phyloP scores from a whole-genome alignment of 2,113 vertebrate species.

The Acrocephalus arundinaceus region DNA sequence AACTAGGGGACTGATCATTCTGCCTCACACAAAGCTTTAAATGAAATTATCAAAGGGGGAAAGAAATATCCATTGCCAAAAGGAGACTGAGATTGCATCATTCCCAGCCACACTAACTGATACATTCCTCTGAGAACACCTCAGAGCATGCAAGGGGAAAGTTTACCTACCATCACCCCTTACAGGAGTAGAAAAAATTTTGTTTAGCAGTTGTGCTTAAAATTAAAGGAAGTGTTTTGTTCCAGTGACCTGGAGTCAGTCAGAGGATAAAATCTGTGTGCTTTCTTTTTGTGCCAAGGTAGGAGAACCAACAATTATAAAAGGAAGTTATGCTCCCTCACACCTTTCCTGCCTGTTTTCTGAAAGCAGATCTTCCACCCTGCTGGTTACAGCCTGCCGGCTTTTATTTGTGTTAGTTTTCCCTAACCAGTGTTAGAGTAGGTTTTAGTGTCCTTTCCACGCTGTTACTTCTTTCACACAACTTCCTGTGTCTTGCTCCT shows the following conservation, averaged over 20 bases:
- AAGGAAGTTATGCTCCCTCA: conserved; percentile 53
- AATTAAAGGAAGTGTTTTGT: conserved; percentile 43
- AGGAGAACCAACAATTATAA: conserved; percentile 15
- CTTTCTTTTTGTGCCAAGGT: conserved; percentile 51
- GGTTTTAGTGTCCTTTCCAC: not conserved
- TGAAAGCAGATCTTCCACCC: conserved; percentile 28
- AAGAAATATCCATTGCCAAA: not conserved
- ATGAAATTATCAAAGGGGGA: not conserved
- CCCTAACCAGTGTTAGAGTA: not conserved
- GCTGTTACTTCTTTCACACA: not conserved
- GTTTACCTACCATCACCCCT: not conserved
- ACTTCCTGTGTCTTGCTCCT: not conserved
- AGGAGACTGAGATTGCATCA: not conserved
- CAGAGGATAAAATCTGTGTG: not conserved
- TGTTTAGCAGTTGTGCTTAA: not conserved
- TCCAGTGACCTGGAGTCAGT: conserved; percentile 13
- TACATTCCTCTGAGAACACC: not conserved
- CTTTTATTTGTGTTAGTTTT: conserved; percentile 8
- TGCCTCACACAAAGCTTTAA: not conserved
- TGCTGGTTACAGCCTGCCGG: not conserved
- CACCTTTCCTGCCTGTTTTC: conserved; percentile 58
- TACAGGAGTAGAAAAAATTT: not conserved
- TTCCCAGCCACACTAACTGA: not conserved
- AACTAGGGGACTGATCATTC: not conserved
- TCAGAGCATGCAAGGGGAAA: not conserved